Conservation (phyloP, 2,888 invertebrate species). For the Campoplex capitator region DNA sequence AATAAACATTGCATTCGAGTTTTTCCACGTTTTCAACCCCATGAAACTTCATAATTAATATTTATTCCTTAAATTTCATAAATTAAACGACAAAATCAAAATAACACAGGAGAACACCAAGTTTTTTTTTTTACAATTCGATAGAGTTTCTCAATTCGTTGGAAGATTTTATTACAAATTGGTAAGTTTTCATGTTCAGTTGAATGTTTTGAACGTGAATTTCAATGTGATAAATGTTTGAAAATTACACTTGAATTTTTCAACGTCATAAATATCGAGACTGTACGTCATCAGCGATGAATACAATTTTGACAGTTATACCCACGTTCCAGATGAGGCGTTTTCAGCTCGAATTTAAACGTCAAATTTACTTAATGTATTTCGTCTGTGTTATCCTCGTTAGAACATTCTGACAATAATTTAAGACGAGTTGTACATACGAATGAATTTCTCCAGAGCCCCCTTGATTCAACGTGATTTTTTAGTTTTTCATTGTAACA, state of each 20-base stretch:
- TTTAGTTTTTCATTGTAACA: neutral
- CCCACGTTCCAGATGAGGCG: neutral
- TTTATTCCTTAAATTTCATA: too few species aligned
- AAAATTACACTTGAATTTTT: neutral
- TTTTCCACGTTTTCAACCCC: neutral
- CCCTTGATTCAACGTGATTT: conserved; percentile 35
- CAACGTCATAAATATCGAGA: neutral
- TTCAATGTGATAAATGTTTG: neutral
- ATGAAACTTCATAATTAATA: neutral
- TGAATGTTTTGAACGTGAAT: neutral
- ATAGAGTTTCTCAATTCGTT: neutral
- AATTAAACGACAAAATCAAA: neutral
- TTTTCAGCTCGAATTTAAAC: neutral
- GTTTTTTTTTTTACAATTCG: neutral
- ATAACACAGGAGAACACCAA: neutral
- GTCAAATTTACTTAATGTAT: neutral
- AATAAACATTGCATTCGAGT: too few species aligned
- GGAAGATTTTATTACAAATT: neutral
- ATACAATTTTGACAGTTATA: neutral
- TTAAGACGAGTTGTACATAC: neutral
- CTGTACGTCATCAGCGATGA: neutral
- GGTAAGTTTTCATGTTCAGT: neutral
- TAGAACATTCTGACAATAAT: conserved; percentile 10
- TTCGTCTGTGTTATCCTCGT: neutral
- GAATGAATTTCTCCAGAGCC: neutral